Evolutionary conservation across 2,797 vertebrate genomes (phyloP).

Genomic region (Falco concolor): DNA sequence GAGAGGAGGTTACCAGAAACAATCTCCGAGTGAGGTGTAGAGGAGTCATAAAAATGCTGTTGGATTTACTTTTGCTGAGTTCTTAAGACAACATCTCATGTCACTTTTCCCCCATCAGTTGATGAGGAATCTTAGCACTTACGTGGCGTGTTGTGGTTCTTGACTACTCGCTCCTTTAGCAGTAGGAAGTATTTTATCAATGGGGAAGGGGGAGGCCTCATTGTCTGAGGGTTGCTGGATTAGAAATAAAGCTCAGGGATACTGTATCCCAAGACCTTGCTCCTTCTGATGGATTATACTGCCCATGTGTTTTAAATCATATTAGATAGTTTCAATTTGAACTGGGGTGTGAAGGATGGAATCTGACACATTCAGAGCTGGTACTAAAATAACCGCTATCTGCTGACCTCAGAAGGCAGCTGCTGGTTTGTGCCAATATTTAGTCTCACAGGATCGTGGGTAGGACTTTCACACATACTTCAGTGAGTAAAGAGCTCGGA

Average conservation of each 20-base stretch:
- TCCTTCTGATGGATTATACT: neutral
- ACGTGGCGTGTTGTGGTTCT: neutral
- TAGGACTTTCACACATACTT: constrained; percentile 1
- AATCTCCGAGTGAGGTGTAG: neutral
- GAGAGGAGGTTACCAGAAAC: neutral
- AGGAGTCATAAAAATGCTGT: neutral
- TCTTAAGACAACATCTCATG: neutral
- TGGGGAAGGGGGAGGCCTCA: neutral
- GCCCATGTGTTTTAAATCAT: neutral
- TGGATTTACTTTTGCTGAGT: neutral
- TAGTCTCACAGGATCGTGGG: neutral
- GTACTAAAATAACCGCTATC: neutral
- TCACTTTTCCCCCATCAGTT: neutral
- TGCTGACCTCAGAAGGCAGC: neutral
- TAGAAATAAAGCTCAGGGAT: neutral
- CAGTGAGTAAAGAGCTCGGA: neutral
- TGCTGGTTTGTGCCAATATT: constrained; percentile 27
- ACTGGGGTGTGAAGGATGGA: neutral
- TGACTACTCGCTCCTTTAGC: neutral
- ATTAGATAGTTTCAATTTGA: neutral
- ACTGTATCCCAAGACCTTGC: neutral
- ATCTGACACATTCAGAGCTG: neutral
- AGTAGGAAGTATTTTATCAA: neutral
- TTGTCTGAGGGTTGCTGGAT: neutral
- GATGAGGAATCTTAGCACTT: constrained; percentile 8